Percentiles rank a stretch among this genome's conserved stretches.
Conservation (phyloP, 2,797 vertebrate species). For the Mus caroli region DNA sequence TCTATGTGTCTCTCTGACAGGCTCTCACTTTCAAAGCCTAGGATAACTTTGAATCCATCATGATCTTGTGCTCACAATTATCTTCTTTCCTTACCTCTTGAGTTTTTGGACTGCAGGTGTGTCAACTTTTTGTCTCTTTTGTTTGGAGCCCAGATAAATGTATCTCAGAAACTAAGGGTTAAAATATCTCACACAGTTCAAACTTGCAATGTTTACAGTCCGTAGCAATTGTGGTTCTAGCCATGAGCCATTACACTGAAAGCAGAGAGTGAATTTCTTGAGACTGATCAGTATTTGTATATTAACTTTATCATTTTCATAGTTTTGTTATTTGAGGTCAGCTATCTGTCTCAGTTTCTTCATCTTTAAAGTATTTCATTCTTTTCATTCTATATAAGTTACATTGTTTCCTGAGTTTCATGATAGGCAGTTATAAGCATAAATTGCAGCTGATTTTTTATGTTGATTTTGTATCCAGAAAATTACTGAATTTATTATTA, state of each 20-base stretch:
- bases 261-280: background rate
- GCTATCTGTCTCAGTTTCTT: background rate
- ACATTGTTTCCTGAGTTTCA: background rate
- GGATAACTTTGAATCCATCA: background rate
- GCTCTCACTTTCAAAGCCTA: background rate
- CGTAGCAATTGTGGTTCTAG: background rate
- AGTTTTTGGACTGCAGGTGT: background rate
- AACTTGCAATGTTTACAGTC: background rate
- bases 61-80: background rate
- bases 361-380: background rate
- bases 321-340: background rate
- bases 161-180: background rate
- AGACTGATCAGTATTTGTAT: constrained; percentile 37
- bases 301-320: constrained; percentile 33
- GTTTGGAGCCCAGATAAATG: background rate
- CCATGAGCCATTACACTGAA: background rate
- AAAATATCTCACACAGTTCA: background rate
- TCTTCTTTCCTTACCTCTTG: background rate
- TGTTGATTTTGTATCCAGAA: background rate
- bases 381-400: background rate
- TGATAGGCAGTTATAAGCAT: background rate
- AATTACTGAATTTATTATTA: background rate
- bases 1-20: background rate
- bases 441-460: background rate
- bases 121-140: background rate